A percentile compares a stretch with the other conserved stretches of the same genome.
Evolutionary conservation across 2,797 vertebrate genomes (phyloP).

Genomic region (Peromyscus aztecus): DNA sequence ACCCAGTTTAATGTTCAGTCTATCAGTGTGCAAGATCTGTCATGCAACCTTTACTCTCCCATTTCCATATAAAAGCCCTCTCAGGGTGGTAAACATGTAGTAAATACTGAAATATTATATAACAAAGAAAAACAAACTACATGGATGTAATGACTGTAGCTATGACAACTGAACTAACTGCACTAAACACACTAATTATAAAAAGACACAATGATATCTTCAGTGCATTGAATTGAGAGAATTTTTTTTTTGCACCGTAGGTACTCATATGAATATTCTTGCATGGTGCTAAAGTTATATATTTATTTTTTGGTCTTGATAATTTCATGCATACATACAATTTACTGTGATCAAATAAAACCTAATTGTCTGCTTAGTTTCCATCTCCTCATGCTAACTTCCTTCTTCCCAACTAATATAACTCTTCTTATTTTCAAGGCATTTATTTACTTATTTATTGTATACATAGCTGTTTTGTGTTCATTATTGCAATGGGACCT

Average conservation of each 20-base stretch:
- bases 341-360: background rate
- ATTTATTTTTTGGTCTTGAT: background rate
- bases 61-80: background rate
- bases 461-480: background rate
- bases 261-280: background rate
- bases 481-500: background rate
- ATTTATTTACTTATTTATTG: background rate
- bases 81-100: background rate
- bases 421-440: background rate
- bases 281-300: fast-evolving
- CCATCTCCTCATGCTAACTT: background rate
- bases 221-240: background rate
- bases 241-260: background rate
- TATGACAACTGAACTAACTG: background rate
- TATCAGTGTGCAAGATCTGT: background rate
- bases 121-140: background rate
- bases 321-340: background rate
- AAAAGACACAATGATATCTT: background rate
- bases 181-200: background rate
- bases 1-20: background rate
- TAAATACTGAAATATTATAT: background rate
- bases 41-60: fast-evolving
- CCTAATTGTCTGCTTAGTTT: background rate
- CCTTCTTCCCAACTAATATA: no score
- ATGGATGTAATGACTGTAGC: background rate